Conservation (phyloP, 2,888 invertebrate species). For the Silvanus unidentatus region DNA sequence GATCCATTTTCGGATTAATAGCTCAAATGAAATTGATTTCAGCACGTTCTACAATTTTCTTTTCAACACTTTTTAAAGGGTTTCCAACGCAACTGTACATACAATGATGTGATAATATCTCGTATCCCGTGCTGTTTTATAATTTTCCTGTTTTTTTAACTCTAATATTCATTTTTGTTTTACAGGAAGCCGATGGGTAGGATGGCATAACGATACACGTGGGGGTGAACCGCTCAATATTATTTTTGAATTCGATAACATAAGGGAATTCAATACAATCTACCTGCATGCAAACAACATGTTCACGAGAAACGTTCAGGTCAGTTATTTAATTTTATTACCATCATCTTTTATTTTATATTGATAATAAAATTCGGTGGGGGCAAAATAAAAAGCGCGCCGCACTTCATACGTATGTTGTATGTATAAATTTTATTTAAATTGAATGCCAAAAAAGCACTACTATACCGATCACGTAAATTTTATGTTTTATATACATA, state of each 20-base stretch:
- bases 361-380: too few relatives aligned
- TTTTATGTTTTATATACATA: too few relatives aligned
- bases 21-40: slow-evolving; percentile 8
- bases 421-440: too few relatives aligned
- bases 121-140: neutral
- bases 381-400: too few relatives aligned
- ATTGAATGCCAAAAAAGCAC: too few relatives aligned
- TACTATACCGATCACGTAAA: too few relatives aligned
- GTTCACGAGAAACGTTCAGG: slow-evolving; percentile 74
- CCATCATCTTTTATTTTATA: neutral
- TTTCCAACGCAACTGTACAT: neutral
- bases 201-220: slow-evolving; percentile 69
- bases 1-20: slow-evolving; percentile 1
- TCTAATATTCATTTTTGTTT: slow-evolving; percentile 17
- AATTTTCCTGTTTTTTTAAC: neutral
- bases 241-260: slow-evolving; percentile 72
- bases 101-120: too few relatives aligned
- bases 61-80: neutral
- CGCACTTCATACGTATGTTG: too few relatives aligned
- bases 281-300: slow-evolving; percentile 75
- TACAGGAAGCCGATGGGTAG: slow-evolving; percentile 72
- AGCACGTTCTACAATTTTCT: slow-evolving; percentile 10
- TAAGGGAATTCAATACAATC: slow-evolving; percentile 67
- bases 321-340: slow-evolving; percentile 36
- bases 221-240: slow-evolving; percentile 61